These are phyloP conservation scores for Aplochiton taeniatus DNA, from an alignment of 2,797 vertebrate species.

Conservation along the genomic window DNA sequence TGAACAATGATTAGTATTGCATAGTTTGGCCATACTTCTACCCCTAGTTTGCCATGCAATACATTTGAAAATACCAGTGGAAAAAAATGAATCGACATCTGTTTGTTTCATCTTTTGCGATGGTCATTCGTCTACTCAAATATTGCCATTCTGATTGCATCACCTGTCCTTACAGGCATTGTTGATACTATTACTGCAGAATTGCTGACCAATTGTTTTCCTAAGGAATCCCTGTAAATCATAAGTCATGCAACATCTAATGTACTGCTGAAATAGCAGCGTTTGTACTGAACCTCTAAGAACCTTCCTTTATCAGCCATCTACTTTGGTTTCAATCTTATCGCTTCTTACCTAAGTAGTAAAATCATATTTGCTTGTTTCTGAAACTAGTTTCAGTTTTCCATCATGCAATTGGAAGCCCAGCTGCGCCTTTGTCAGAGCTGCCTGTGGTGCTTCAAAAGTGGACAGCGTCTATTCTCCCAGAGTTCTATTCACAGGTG, in stretches of 20 bases:
- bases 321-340: not conserved
- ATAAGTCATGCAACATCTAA: constrained; percentile 24
- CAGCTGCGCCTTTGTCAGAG: constrained; percentile 71
- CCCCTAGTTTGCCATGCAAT: no score
- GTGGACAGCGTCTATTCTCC: constrained; percentile 61
- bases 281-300: not conserved
- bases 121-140: no score
- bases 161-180: constrained; percentile 23
- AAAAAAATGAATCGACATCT: no score
- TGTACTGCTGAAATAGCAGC: not conserved
- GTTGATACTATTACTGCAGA: not conserved
- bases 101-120: not conserved
- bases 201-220: constrained; percentile 37
- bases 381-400: constrained; percentile 6
- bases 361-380: constrained; percentile 3
- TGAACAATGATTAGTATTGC: no score
- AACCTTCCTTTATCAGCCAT: not conserved
- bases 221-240: constrained; percentile 45
- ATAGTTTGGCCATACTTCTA: no score
- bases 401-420: constrained; percentile 71
- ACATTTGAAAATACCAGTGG: no score
- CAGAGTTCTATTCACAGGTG: constrained; percentile 64
- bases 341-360: not conserved
- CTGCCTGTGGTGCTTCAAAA: constrained; percentile 67
- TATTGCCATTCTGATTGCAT: constrained; percentile 15